Conservation (phyloP, 2,888 invertebrate genomes). For the Rambutsinella grinnellia region DNA sequence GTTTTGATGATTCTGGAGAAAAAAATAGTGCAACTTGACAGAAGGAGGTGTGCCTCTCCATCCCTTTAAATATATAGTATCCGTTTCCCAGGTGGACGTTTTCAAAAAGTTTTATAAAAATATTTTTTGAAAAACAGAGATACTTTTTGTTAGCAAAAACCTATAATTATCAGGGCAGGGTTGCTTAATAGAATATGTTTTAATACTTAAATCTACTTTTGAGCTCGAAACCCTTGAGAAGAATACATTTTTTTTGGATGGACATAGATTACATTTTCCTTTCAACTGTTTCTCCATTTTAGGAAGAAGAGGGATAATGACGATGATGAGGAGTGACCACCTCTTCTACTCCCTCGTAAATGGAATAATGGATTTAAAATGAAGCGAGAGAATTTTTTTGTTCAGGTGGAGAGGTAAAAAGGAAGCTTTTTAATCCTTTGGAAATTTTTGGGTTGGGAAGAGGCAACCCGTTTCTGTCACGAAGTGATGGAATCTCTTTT, state of each 20-base stretch:
- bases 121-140: too few species aligned
- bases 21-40: slow-evolving; percentile 51
- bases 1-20: slow-evolving; percentile 6
- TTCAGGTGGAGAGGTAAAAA: too few species aligned
- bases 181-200: slow-evolving; percentile 65
- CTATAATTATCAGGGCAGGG: slow-evolving; percentile 66
- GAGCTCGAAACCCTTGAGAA: slow-evolving; percentile 26
- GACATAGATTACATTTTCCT: neutral
- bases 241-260: neutral
- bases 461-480: slow-evolving; percentile 48
- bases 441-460: neutral
- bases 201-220: slow-evolving; percentile 52
- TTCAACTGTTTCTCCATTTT: neutral
- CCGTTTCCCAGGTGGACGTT: slow-evolving; percentile 55
- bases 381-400: neutral
- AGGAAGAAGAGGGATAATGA: neutral
- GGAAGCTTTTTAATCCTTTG: neutral
- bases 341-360: slow-evolving; percentile 4
- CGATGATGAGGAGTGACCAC: slow-evolving; percentile 14
- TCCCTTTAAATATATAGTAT: slow-evolving; percentile 55
- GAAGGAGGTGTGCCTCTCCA: slow-evolving; percentile 55
- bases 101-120: slow-evolving; percentile 27
- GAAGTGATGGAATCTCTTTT: slow-evolving; percentile 3
- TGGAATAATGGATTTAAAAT: neutral
- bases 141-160: slow-evolving; percentile 47